Conservation (phyloP, 1,140 invertebrate species). For the Polypedilum pembai region DNA sequence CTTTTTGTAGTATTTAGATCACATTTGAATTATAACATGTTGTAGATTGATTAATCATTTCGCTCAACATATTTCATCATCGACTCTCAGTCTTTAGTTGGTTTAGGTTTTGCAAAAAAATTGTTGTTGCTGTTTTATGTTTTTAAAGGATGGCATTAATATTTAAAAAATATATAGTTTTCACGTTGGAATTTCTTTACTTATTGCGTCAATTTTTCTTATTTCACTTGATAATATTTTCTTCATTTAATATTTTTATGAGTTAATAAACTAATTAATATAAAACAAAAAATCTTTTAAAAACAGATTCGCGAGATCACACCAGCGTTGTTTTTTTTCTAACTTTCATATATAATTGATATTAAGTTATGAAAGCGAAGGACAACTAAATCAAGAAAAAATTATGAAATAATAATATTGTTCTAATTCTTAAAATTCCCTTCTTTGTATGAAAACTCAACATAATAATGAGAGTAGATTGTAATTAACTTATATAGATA, state of each 20-base stretch:
- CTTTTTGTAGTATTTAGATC: too few species aligned
- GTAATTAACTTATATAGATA: too few species aligned
- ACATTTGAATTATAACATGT: too few species aligned
- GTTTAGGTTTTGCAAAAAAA: background rate
- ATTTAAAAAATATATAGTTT: background rate
- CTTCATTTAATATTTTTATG: background rate
- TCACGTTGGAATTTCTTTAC: background rate
- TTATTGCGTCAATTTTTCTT: background rate
- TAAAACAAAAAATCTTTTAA: background rate
- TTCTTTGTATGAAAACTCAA: background rate
- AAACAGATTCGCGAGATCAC: background rate
- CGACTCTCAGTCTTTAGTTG: constrained; percentile 16
- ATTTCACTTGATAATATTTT: background rate
- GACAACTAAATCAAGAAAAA: background rate
- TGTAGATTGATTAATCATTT: too few species aligned
- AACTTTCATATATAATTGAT: too few species aligned
- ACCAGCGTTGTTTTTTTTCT: background rate
- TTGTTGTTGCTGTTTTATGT: background rate
- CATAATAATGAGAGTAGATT: background rate
- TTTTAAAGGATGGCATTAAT: background rate
- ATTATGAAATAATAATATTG: background rate
- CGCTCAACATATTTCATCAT: background rate
- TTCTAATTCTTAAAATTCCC: background rate
- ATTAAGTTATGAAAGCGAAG: background rate
- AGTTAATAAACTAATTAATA: background rate